Base-by-base conservation (phyloP, 2,113 vertebrate species). In the Scortum barcoo region DNA sequence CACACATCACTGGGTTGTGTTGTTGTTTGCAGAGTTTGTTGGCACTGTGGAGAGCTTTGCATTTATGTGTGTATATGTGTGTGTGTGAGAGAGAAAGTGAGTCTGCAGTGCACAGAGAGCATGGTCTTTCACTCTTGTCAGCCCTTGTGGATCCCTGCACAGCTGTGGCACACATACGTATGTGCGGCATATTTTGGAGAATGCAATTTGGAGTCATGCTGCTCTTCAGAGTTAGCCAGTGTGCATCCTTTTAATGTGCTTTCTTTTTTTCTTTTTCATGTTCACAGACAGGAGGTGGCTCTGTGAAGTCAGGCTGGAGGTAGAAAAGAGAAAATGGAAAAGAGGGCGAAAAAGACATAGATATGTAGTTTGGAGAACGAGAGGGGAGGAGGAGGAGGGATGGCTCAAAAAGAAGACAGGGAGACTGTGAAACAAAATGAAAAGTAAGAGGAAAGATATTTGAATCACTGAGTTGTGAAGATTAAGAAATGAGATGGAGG, bases 391-490 rank as follows among this genome's bases (percentile, higher is more conserved):
- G 58, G 30, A 63, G 58, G 8, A 38, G 33, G 13, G 51, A 62
- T 51, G 26, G 72, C 61, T 72, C 53, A 65, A 57, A 68, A 63
- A 66, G 54, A 67, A 81, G 65, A 76, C 38, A 42, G 38, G 50
- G 75, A 51, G 42, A 61, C 30, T 58, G 50, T 63, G 60, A 72
- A 81, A 81, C 51, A 48, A 62, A 90, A 79, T 75, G 24, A 44
- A 62, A 76, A 78, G 73, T 72, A 80, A 76, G 81, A 78, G 61
- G 62, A 81, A 86, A 76, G 44, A 78, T 75, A 78, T 86, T 85
- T 89, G 85, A 92, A 81, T 89, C 80, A 87, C 62, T 83, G 85
- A 86, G 73, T 86, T 88, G 85, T 90, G 84, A 88, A 91, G 88
- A 92, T 89, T 65, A 81, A 84, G 69, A 81, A 91, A 87, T 87